Conservation (phyloP, 2,797 vertebrate genomes). For the Coccyzus lansbergi region DNA sequence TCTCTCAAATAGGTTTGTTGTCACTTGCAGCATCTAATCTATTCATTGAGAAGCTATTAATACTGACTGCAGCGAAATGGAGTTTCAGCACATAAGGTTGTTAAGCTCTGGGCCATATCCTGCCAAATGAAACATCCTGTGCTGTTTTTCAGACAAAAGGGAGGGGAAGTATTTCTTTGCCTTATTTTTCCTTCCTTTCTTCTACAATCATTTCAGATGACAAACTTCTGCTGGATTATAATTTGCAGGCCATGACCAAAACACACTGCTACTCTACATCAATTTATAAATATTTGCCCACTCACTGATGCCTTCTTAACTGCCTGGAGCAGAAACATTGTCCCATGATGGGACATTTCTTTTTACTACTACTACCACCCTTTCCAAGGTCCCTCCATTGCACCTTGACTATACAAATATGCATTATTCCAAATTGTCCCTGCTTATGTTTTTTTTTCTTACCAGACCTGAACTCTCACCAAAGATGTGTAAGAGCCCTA, state of each 20-base stretch:
- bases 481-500: neutral
- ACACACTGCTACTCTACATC: neutral
- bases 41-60: slow-evolving; percentile 75
- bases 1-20: slow-evolving; percentile 74
- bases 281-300: neutral
- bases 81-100: slow-evolving; percentile 62
- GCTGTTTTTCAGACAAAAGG: neutral
- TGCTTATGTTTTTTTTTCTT: neutral
- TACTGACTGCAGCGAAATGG: slow-evolving; percentile 68
- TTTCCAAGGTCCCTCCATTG: neutral
- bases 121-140: neutral
- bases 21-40: slow-evolving; percentile 76
- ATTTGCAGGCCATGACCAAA: neutral
- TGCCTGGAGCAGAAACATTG: neutral
- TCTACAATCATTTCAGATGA: neutral
- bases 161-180: neutral
- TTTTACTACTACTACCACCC: neutral
- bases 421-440: neutral
- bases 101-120: slow-evolving; percentile 63
- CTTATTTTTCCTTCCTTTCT: neutral
- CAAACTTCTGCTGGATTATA: neutral
- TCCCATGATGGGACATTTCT: neutral
- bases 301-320: neutral
- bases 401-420: rapidly evolving
- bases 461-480: neutral